Evolutionary conservation across 2,113 vertebrate species (phyloP), one percentile per base, ranked within the genome.

Genomic region (Hirundichthys speculiger): DNA sequence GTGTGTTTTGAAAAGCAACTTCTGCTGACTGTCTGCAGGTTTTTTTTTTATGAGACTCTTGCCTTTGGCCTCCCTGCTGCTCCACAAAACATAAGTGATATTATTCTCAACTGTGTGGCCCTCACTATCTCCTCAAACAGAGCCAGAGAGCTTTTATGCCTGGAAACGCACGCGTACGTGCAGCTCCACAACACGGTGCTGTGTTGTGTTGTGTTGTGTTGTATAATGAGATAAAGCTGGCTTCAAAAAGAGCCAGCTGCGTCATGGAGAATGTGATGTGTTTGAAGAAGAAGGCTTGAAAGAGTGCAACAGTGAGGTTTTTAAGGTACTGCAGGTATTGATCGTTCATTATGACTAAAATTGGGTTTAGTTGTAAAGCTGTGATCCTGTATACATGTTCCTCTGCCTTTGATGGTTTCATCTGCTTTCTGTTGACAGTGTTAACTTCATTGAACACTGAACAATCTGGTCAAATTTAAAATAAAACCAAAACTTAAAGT

Each of bases 251-350:
- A 62, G 49, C 62, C 64, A 69, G 79, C 66, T 88, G 82, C 73
- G 82, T 91, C 91, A 89, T 82, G 75, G 85, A 86, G 87, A 78
- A 46, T 71, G 74, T 79, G 76, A 86, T 57, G 52, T 42, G 64
- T 80, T 73, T 61, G 60, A 34, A 10, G 30, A 9, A 8, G 11
- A 34, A 34, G 11, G 7, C 30, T 27, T 27, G 25, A 27, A 6
- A 27, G 6, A 6, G 25, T 4, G 25, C 6, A 27, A 34, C 6
- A 34, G 30, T 6, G 11, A 34, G 30, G 7, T 34, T 34, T 34
- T 6, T 9, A 27, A 8, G 27, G 27, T 27, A 8, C 8, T 27
- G 3, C 8, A 8, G 3, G 27, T 27, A 27, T 27, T 27, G 27
- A 27, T 27, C 27, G 8, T 27, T 8, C 27, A 27, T 8, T n/a